Percentiles rank a stretch among this genome's conserved stretches.
These are phyloP conservation scores for Glossosoma conforme DNA, from an alignment of 1,140 invertebrate genomes.

Conservation along the genomic window DNA sequence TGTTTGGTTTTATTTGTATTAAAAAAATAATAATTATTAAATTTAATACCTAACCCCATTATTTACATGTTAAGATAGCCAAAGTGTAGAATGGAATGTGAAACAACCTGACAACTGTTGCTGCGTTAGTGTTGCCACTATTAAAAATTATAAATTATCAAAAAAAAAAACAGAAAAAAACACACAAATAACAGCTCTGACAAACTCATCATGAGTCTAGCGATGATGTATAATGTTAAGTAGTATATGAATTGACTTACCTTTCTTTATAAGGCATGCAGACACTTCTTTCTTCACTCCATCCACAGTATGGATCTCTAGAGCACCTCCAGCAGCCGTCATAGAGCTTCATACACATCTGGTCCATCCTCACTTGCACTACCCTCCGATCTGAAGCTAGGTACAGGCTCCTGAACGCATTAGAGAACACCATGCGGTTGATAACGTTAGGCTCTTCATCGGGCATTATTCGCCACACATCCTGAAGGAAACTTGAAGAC, in stretches of 20 bases:
- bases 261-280: slow-evolving; percentile 18
- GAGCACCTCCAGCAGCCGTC: slow-evolving; percentile 23
- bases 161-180: too few species aligned
- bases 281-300: slow-evolving; percentile 1
- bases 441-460: neutral
- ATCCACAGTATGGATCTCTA: slow-evolving; percentile 27
- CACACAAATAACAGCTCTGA: too few species aligned
- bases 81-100: too few species aligned
- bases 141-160: too few species aligned
- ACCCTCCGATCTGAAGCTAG: slow-evolving; percentile 10
- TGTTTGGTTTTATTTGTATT: too few species aligned
- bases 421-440: slow-evolving; percentile 14
- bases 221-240: too few species aligned
- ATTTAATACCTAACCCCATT: too few species aligned
- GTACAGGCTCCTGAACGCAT: slow-evolving; percentile 13
- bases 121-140: too few species aligned
- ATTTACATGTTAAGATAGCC: too few species aligned
- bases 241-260: slow-evolving; percentile 15
- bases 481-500: slow-evolving; percentile 15
- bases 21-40: too few species aligned
- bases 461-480: slow-evolving; percentile 20
- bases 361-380: slow-evolving; percentile 9
- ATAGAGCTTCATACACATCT: slow-evolving; percentile 10
- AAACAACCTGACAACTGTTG: too few species aligned
- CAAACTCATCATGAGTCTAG: too few species aligned